These are phyloP conservation scores for Tachysurus fulvidraco DNA, from an alignment of 2,113 vertebrate genomes.

Conservation along the genomic window DNA sequence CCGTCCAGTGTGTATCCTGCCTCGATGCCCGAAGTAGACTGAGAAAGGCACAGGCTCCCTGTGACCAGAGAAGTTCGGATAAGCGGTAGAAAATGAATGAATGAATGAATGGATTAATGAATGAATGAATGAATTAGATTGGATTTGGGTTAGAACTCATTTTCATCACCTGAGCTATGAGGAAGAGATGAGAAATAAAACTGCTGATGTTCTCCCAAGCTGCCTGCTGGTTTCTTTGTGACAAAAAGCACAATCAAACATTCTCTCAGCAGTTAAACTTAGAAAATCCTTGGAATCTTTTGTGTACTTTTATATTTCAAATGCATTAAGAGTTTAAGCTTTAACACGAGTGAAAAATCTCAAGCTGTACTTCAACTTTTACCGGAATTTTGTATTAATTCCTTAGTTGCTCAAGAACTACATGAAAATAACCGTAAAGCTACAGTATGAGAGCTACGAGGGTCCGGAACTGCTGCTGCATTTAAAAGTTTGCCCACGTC, in stretches of 20 bases:
- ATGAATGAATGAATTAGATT: too few relatives aligned
- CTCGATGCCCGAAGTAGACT: too few relatives aligned
- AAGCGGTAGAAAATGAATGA: too few relatives aligned
- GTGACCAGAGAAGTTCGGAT: too few relatives aligned
- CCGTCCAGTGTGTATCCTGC: too few relatives aligned
- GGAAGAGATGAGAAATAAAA: neutral
- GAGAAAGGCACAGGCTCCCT: too few relatives aligned
- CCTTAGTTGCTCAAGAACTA: neutral
- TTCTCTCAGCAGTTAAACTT: neutral
- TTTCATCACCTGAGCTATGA: neutral
- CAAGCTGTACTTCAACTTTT: neutral
- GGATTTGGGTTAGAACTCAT: neutral
- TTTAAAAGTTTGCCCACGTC: neutral
- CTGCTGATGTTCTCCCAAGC: too few relatives aligned
- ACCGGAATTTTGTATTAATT: neutral
- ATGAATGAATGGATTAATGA: too few relatives aligned
- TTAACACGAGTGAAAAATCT: neutral
- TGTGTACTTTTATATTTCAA: neutral
- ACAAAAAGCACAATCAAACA: neutral
- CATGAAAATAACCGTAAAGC: neutral
- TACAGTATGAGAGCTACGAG: too few relatives aligned
- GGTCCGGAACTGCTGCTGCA: neutral
- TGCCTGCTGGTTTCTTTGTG: neutral
- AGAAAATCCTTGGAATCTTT: neutral
- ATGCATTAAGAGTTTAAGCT: neutral